Percentiles rank a stretch among this genome's conserved stretches.
These are phyloP conservation scores for Helicoverpa assulta DNA, from an alignment of 2,888 invertebrate species.

Conservation along the genomic window DNA sequence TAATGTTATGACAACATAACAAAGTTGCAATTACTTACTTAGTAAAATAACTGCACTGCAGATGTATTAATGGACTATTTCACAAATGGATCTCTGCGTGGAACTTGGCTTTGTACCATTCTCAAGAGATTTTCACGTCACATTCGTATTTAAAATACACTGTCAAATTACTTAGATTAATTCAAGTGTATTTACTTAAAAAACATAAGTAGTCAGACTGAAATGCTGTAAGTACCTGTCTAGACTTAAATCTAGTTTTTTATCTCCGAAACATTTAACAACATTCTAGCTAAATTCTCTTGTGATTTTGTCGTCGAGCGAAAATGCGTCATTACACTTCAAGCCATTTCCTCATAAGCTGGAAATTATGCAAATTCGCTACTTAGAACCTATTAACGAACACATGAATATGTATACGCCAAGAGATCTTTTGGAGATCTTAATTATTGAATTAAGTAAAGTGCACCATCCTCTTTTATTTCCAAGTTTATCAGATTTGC, in stretches of 20 bases:
- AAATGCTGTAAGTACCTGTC: neutral
- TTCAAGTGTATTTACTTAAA: neutral
- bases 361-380: conserved; percentile 72
- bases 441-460: conserved; percentile 20
- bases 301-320: conserved; percentile 62
- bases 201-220: neutral
- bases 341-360: conserved; percentile 69
- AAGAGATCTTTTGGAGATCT: conserved; percentile 28
- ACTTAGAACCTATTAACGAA: conserved; percentile 50
- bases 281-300: conserved; percentile 17
- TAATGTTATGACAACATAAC: conserved; percentile 1
- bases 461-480: neutral
- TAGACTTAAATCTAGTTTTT: neutral
- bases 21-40: conserved; percentile 22
- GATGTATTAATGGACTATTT: conserved; percentile 19
- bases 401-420: conserved; percentile 69
- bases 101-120: conserved; percentile 15
- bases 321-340: conserved; percentile 64
- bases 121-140: conserved; percentile 3
- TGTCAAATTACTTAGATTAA: neutral
- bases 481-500: neutral
- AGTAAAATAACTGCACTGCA: conserved; percentile 33
- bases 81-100: conserved; percentile 26
- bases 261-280: conserved; percentile 3
- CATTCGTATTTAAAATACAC: neutral